These are phyloP conservation scores for Eretmochelys imbricata DNA, from an alignment of 2,113 vertebrate genomes.

Conservation along the genomic window DNA sequence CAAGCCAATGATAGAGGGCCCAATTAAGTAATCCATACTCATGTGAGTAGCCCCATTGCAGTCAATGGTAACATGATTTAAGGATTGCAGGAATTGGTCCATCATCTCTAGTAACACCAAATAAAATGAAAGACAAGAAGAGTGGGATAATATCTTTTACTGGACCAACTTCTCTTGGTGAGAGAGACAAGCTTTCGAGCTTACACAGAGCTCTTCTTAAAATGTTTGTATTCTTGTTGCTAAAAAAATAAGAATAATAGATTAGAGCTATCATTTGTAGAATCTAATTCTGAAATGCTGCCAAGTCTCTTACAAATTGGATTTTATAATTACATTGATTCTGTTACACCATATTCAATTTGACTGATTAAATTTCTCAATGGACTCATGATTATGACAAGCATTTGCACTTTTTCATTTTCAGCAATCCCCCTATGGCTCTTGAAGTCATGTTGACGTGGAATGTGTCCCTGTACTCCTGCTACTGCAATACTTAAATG, in stretches of 20 bases:
- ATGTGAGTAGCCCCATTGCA: background rate
- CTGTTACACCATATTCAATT: background rate
- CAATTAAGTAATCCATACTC: background rate
- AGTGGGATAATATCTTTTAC: background rate
- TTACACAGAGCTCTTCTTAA: background rate
- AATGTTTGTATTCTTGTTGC: background rate
- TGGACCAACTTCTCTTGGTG: background rate
- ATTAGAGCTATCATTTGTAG: background rate
- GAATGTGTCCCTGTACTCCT: background rate
- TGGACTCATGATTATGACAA: background rate
- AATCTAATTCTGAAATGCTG: background rate
- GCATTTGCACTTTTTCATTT: background rate
- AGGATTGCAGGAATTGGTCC: background rate
- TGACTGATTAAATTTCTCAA: background rate
- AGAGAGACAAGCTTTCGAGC: background rate
- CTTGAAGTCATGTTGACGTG: background rate
- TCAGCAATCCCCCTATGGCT: background rate
- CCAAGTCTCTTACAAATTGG: background rate
- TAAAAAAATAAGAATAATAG: background rate
- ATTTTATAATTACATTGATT: constrained; percentile 1
- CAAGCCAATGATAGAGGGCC: background rate
- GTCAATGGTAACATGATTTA: background rate
- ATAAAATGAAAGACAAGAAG: background rate
- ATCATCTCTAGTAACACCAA: background rate
- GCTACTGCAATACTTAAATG: background rate